A percentile compares a stretch with the other conserved stretches of the same genome.
Evolutionary conservation across 2,888 invertebrate species (phyloP).

Genomic region (Parelbella ahira): DNA sequence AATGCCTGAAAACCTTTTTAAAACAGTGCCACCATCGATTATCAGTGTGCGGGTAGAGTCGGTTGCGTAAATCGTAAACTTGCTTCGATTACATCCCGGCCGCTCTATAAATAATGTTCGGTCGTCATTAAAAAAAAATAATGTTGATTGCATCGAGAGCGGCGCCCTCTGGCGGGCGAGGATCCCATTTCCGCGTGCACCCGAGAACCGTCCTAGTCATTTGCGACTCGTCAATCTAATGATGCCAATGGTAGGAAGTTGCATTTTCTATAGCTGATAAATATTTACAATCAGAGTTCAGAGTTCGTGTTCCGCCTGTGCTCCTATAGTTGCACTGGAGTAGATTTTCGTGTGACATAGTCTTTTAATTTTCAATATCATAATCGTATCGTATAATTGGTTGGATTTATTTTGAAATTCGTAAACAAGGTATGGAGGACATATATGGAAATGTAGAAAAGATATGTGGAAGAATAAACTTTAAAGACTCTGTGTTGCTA

Average conservation of each 20-base stretch:
- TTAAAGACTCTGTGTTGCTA: too few relatives aligned
- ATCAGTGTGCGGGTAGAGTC: neutral
- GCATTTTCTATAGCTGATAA: neutral
- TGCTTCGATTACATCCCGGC: conserved; percentile 36
- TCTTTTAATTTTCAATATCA: too few relatives aligned
- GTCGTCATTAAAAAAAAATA: conserved; percentile 28
- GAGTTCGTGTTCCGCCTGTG: too few relatives aligned
- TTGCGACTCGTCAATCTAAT: conserved; percentile 4
- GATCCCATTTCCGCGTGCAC: conserved; percentile 10
- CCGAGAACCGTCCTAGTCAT: conserved; percentile 1
- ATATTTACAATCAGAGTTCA: too few relatives aligned
- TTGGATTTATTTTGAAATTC: too few relatives aligned
- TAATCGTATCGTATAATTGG: too few relatives aligned
- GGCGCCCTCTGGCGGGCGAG: neutral
- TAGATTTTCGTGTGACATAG: too few relatives aligned
- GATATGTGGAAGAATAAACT: too few relatives aligned
- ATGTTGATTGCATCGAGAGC: conserved; percentile 22
- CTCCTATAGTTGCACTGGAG: too few relatives aligned
- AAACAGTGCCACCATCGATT: conserved; percentile 5
- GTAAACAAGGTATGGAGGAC: too few relatives aligned
- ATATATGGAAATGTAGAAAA: too few relatives aligned
- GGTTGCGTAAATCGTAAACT: conserved; percentile 9
- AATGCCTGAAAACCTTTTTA: too few relatives aligned
- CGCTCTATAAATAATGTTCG: conserved; percentile 47
- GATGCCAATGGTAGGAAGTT: neutral